Evolutionary conservation across 2,113 vertebrate species (phyloP).

Genomic region (Spea multiplicata): DNA sequence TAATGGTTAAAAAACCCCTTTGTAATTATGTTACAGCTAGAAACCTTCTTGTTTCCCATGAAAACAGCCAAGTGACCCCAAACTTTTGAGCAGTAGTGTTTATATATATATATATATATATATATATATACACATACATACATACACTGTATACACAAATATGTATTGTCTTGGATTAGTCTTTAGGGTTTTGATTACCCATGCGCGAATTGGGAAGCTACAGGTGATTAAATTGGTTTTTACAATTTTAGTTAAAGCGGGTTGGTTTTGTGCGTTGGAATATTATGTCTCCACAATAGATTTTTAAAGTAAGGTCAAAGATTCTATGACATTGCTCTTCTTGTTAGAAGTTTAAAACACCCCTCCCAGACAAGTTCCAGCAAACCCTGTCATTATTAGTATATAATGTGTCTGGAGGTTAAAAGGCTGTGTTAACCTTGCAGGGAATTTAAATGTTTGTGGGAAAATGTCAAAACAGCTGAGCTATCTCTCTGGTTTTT

Average conservation of each 20-base stretch:
- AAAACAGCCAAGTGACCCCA: no score
- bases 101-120: no score
- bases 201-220: no score
- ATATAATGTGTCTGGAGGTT: slow-evolving; percentile 36
- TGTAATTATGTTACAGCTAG: no score
- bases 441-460: slow-evolving; percentile 45
- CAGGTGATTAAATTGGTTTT: no score
- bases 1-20: no score
- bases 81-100: no score
- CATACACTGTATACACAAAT: not conserved
- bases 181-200: no score
- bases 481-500: slow-evolving; percentile 40
- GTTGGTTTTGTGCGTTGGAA: not conserved
- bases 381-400: slow-evolving; percentile 36
- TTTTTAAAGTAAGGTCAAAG: slow-evolving; percentile 32
- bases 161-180: not conserved
- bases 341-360: slow-evolving; percentile 24
- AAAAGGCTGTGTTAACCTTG: slow-evolving; percentile 45
- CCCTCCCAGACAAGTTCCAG: slow-evolving; percentile 15
- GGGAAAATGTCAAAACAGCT: slow-evolving; percentile 46
- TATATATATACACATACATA: not conserved
- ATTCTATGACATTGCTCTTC: slow-evolving; percentile 27
- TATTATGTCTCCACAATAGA: not conserved
- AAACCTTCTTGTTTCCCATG: no score
- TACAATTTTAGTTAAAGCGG: not conserved